Conservation (phyloP, 2,113 vertebrate species). For the Lagenorhynchus albirostris region DNA sequence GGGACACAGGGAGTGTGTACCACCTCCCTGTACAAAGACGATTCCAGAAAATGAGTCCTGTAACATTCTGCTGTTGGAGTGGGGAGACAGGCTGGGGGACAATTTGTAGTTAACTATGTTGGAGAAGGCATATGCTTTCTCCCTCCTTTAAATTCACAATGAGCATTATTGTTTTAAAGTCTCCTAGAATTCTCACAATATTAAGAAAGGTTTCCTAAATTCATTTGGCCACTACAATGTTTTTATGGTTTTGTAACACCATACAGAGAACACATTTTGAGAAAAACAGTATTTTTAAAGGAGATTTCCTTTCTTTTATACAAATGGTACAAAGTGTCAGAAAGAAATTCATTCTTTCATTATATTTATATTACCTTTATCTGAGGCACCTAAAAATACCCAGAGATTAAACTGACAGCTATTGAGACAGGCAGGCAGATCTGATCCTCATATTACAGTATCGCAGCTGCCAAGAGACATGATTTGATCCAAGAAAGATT, state of each 20-base stretch:
- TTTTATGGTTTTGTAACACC: not conserved
- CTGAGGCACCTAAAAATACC: slow-evolving; percentile 59
- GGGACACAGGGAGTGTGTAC: not conserved
- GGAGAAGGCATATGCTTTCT: not conserved
- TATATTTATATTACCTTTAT: slow-evolving; percentile 66
- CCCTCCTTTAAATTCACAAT: not conserved
- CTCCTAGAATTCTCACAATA: not conserved
- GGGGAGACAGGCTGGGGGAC: not conserved
- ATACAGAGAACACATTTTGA: not conserved
- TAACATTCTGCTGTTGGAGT: not conserved
- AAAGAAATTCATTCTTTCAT: slow-evolving; percentile 62
- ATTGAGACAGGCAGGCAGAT: slow-evolving; percentile 57
- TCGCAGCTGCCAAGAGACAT: slow-evolving; percentile 31
- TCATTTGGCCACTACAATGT: not conserved
- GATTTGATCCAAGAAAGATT: slow-evolving; percentile 57
- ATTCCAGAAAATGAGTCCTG: not conserved
- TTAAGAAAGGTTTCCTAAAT: not conserved
- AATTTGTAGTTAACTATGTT: not conserved
- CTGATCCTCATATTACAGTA: slow-evolving; percentile 51
- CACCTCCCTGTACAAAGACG: not conserved
- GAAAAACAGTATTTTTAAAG: slow-evolving; percentile 43
- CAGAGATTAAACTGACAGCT: slow-evolving; percentile 56
- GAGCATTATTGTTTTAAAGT: not conserved
- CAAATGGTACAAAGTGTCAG: slow-evolving; percentile 28
- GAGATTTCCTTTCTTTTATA: slow-evolving; percentile 34